These are phyloP conservation scores for Hirundo rustica DNA, from an alignment of 2,797 vertebrate species.

Conservation along the genomic window DNA sequence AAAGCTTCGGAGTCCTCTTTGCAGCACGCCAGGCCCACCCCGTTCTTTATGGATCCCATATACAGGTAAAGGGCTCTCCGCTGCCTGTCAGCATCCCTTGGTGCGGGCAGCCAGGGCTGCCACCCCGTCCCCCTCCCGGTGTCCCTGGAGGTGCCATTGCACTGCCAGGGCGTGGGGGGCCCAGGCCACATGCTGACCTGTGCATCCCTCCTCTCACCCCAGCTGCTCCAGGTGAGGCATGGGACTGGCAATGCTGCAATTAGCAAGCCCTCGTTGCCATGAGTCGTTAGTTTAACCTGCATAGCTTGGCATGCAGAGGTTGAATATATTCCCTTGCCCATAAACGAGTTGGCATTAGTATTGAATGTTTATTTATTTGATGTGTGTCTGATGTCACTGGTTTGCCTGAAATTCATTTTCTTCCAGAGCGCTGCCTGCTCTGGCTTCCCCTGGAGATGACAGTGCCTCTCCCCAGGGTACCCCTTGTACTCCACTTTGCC, in stretches of 20 bases:
- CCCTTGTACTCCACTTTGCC: background rate
- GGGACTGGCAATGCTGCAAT: fast-evolving
- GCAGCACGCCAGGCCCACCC: constrained; percentile 95
- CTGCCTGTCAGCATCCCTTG: background rate
- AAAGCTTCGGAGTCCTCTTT: constrained; percentile 87
- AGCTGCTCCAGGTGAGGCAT: background rate
- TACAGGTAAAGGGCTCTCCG: constrained; percentile 87
- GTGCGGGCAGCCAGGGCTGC: background rate
- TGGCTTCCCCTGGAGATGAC: background rate
- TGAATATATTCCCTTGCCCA: background rate
- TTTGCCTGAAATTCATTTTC: background rate
- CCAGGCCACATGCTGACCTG: background rate
- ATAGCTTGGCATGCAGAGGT: background rate
- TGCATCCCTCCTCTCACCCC: fast-evolving
- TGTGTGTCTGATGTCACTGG: background rate
- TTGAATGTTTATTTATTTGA: background rate
- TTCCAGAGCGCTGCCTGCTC: background rate
- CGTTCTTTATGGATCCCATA: constrained; percentile 99
- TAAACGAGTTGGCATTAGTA: background rate
- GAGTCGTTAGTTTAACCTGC: background rate
- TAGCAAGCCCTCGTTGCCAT: fast-evolving
- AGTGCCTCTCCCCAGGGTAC: background rate
- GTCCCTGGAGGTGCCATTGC: background rate
- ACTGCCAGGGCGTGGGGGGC: no score
- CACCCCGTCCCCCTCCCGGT: fast-evolving